These are phyloP conservation scores for Eledona agricola DNA, from an alignment of 2,888 invertebrate genomes.

Conservation along the genomic window DNA sequence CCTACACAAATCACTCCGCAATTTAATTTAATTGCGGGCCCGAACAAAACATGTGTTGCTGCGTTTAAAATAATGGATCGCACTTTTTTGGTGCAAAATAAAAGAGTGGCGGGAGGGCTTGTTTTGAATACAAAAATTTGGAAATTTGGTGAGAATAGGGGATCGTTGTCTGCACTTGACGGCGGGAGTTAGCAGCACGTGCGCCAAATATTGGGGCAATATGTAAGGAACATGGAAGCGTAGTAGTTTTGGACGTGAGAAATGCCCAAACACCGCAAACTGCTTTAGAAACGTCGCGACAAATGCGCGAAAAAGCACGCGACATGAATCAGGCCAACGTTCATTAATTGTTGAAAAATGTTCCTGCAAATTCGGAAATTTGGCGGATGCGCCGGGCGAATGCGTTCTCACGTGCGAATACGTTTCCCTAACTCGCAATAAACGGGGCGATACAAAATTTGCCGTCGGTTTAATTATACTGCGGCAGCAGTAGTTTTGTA, in stretches of 20 bases:
- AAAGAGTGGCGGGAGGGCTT: slow-evolving; percentile 21
- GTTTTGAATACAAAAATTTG: slow-evolving; percentile 28
- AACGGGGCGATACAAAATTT: slow-evolving; percentile 8
- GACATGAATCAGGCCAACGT: no score
- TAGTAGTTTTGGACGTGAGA: slow-evolving; percentile 23
- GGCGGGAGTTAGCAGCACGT: slow-evolving; percentile 37
- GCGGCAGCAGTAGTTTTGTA: slow-evolving; percentile 22
- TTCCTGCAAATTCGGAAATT: neutral
- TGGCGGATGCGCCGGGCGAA: slow-evolving; percentile 1
- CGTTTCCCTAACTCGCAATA: slow-evolving; percentile 1
- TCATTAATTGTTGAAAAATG: slow-evolving; percentile 1
- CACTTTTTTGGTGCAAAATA: slow-evolving; percentile 17
- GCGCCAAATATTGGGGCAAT: slow-evolving; percentile 38
- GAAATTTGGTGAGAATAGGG: slow-evolving; percentile 23
- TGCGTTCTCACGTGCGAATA: neutral
- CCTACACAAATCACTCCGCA: slow-evolving; percentile 37
- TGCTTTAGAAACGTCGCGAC: no score
- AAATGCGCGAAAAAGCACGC: no score
- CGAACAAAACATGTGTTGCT: slow-evolving; percentile 37
- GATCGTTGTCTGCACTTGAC: slow-evolving; percentile 28
- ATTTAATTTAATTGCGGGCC: slow-evolving; percentile 37
- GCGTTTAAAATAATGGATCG: slow-evolving; percentile 24
- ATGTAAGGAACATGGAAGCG: slow-evolving; percentile 33
- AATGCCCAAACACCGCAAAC: slow-evolving; percentile 3
- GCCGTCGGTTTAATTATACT: slow-evolving; percentile 25